These are phyloP conservation scores for Hypotaenidia okinawae DNA, from an alignment of 2,797 vertebrate species.

Conservation along the genomic window DNA sequence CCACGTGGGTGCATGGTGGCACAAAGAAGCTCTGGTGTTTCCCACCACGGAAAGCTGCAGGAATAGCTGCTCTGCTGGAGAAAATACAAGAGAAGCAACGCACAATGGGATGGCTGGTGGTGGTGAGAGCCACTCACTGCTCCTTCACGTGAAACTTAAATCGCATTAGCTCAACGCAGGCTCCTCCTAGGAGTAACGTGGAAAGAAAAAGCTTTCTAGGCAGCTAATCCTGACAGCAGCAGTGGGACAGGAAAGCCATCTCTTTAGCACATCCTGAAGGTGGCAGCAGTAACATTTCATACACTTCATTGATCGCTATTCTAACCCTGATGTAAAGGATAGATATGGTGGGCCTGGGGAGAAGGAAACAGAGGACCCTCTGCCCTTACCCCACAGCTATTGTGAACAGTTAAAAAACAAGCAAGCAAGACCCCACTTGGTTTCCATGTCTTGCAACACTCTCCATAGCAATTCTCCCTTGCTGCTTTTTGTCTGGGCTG, in stretches of 20 bases:
- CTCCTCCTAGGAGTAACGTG: background rate
- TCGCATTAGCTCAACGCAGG: background rate
- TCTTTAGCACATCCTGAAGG: constrained; percentile 62
- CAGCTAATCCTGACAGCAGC: background rate
- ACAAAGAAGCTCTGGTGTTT: background rate
- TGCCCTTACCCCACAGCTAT: background rate
- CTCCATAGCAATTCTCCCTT: background rate
- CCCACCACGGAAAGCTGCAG: background rate
- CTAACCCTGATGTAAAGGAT: background rate
- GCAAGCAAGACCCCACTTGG: background rate
- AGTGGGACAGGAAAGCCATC: background rate
- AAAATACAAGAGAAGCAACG: background rate
- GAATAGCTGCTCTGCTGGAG: background rate
- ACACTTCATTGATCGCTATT: constrained; percentile 8
- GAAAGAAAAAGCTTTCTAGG: background rate
- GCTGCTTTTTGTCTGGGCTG: background rate
- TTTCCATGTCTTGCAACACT: background rate
- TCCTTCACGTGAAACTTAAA: background rate
- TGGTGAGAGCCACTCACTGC: background rate
- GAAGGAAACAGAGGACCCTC: background rate
- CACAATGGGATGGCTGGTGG: accelerated
- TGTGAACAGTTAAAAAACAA: background rate
- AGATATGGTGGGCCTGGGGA: background rate
- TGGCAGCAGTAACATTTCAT: constrained; percentile 73
- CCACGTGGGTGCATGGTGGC: accelerated